Evolutionary conservation across 2,888 invertebrate genomes (phyloP), one percentile per base, ranked within the genome.

Genomic region (Cancer borealis): DNA sequence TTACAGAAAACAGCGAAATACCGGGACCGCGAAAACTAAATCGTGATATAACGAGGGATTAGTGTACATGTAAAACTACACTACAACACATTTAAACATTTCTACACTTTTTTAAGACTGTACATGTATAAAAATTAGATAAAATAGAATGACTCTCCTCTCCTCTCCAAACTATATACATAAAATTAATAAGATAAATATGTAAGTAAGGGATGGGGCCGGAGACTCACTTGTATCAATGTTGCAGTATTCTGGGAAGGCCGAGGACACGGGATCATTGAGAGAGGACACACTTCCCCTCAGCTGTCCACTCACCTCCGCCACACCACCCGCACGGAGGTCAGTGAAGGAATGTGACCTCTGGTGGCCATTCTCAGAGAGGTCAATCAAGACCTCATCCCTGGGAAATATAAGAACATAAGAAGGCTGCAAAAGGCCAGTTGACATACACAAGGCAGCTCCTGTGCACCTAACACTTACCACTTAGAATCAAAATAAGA

Each of bases 321-420:
- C 89, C 6, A 45, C 17, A 26, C 45, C 46, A 30, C 84, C 87
- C 10, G 26, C 79, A 26, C 95, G 39, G 5, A 95, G 95, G 87
- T 95, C 95, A n/a, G 95, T 93, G 88, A 93, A 93, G 46, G 95
- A 95, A 66, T 95, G 92, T 0, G 95, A 95, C 54, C 94, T 93
- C 84, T 93, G 95, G 39, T 95, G 93, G 6, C 92, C 91, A 54
- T 45, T 39, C 87, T 93, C 93, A 39, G 92, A 92, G 47, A 95
- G 87, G 92, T 92, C 92, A 73, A 95, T 95, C 90, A 95, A 54
- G 54, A 84, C 30, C n/a, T 93, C 95, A 73, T 95, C 95, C 73
- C 95, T 95, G 90, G 21, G n/a, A 10, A 10, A n/a, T 5, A 30
- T 3, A 84, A 84, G 26, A 84, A n/a, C n/a, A 21, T n/a, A 73